These are phyloP conservation scores for Zaprionus tsacasi DNA, from an alignment of 1,140 invertebrate genomes.

Conservation along the genomic window DNA sequence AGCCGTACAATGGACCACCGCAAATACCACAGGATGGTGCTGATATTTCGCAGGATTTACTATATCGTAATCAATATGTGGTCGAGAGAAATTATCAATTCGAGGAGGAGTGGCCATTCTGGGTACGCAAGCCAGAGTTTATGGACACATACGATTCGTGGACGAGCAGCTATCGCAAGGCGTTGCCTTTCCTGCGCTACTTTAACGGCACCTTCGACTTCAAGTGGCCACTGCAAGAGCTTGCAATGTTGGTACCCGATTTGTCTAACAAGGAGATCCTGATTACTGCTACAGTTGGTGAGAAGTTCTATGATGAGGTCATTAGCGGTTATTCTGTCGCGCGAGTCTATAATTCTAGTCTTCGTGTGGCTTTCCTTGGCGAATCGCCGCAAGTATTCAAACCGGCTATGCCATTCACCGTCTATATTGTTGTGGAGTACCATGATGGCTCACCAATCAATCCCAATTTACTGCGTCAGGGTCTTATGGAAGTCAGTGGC, in stretches of 20 bases:
- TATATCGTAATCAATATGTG: conserved; percentile 85
- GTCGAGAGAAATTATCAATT: conserved; percentile 91
- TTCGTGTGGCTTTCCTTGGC: conserved; percentile 93
- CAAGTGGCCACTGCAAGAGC: conserved; percentile 91
- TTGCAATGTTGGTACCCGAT: conserved; percentile 88
- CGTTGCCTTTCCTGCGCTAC: conserved; percentile 88
- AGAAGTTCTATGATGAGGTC: conserved; percentile 94
- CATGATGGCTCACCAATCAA: conserved; percentile 91
- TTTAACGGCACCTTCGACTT: conserved; percentile 95
- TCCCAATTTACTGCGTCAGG: conserved; percentile 85
- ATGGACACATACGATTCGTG: conserved; percentile 68
- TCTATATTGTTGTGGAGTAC: conserved; percentile 90
- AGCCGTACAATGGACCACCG: conserved; percentile 49
- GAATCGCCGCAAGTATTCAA: conserved; percentile 97
- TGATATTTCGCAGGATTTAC: conserved; percentile 65
- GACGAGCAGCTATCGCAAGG: conserved; percentile 84
- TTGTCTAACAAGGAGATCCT: conserved; percentile 92
- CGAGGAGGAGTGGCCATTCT: conserved; percentile 91
- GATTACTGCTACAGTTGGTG: conserved; percentile 95
- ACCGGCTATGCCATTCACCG: conserved; percentile 91
- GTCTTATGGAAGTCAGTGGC: conserved; percentile 87
- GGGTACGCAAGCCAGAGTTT: conserved; percentile 87
- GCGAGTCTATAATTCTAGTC: conserved; percentile 93
- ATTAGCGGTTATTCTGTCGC: conserved; percentile 94
- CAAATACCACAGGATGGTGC: conserved; percentile 61